Percentiles rank a stretch among this genome's conserved stretches.
Evolutionary conservation across 2,113 vertebrate species (phyloP).

Genomic region (Mugil cephalus): DNA sequence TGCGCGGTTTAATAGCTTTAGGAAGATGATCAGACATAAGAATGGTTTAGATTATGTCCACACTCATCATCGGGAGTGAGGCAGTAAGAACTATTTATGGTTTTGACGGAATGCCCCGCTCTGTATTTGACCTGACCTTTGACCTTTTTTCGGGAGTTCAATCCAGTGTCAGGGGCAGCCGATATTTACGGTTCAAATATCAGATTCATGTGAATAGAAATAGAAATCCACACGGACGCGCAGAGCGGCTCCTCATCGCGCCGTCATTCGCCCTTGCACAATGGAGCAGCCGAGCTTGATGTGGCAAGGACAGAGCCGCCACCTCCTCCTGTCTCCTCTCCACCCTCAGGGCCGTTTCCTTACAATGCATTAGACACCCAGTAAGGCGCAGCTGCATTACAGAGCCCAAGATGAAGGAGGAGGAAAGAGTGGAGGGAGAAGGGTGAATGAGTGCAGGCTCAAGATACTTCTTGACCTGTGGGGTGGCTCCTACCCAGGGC

Average conservation of each 20-base stretch:
- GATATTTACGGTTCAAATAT: too few species aligned
- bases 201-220: neutral
- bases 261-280: neutral
- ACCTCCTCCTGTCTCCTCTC: slow-evolving; percentile 13
- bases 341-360: slow-evolving; percentile 31
- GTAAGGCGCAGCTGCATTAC: slow-evolving; percentile 37
- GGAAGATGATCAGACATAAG: slow-evolving; percentile 68
- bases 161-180: too few species aligned
- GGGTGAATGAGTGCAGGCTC: slow-evolving; percentile 57
- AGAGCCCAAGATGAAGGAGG: slow-evolving; percentile 23
- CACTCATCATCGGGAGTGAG: slow-evolving; percentile 47
- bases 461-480: slow-evolving; percentile 68
- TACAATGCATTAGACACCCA: slow-evolving; percentile 18
- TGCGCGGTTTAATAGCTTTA: slow-evolving; percentile 72
- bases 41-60: slow-evolving; percentile 52
- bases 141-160: slow-evolving; percentile 2
- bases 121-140: slow-evolving; percentile 35
- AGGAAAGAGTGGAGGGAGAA: slow-evolving; percentile 32
- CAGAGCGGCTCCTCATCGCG: neutral
- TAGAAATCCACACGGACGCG: neutral
- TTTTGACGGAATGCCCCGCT: slow-evolving; percentile 39
- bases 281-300: neutral
- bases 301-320: slow-evolving; percentile 10
- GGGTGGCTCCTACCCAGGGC: slow-evolving; percentile 53
- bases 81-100: slow-evolving; percentile 62